These are phyloP conservation scores for Chydorus sphaericus DNA, from an alignment of 2,888 invertebrate species.

Conservation along the genomic window DNA sequence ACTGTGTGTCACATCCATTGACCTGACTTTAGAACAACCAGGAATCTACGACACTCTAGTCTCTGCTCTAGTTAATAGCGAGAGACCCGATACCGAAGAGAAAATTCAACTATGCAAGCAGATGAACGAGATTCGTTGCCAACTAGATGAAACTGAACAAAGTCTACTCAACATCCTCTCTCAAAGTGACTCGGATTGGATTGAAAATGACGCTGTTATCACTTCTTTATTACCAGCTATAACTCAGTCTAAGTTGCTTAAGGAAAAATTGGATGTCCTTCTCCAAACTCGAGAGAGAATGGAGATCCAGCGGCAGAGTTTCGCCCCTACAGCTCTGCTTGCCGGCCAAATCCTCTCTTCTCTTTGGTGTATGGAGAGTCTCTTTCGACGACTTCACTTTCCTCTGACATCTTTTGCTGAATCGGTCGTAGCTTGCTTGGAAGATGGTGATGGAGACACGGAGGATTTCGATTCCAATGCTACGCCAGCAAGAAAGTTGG, in stretches of 20 bases:
- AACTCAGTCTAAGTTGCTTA: slow-evolving; percentile 9
- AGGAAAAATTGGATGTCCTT: slow-evolving; percentile 9
- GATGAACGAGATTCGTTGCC: slow-evolving; percentile 2
- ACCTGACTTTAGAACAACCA: neutral
- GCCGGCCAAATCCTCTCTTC: neutral
- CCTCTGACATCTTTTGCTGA: neutral
- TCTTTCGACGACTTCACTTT: neutral
- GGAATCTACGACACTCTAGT: slow-evolving; percentile 9
- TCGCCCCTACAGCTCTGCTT: neutral
- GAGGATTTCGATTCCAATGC: slow-evolving; percentile 6
- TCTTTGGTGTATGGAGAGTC: neutral
- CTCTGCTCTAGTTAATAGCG: slow-evolving; percentile 11
- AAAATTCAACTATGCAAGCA: slow-evolving; percentile 10
- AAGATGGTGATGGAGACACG: slow-evolving; percentile 5
- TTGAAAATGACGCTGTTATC: slow-evolving; percentile 12
- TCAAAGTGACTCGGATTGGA: neutral
- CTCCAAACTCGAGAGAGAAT: slow-evolving; percentile 5
- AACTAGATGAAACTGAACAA: slow-evolving; percentile 3
- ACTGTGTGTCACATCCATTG: slow-evolving; percentile 1
- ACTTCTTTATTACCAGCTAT: slow-evolving; percentile 7
- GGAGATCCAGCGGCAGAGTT: slow-evolving; percentile 9
- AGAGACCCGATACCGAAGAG: slow-evolving; percentile 12
- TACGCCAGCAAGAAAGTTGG: neutral
- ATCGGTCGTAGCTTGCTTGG: neutral
- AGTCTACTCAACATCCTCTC: slow-evolving; percentile 4